These are phyloP conservation scores for Anolis carolinensis DNA, from an alignment of 2,113 vertebrate genomes.

Conservation along the genomic window DNA sequence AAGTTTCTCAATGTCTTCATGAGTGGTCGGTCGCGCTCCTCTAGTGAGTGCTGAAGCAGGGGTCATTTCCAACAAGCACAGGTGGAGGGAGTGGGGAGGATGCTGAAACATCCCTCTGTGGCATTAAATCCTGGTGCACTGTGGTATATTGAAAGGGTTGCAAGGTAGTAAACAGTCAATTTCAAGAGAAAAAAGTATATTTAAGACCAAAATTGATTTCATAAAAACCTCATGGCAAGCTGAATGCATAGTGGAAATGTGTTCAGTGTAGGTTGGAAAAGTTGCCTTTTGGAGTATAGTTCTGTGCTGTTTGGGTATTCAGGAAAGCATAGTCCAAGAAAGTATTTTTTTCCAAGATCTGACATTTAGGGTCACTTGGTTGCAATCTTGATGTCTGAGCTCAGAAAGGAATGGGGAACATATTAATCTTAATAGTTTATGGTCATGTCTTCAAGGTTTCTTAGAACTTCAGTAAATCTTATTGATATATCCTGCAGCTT, in stretches of 20 bases:
- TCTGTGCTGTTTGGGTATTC: neutral
- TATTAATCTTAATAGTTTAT: neutral
- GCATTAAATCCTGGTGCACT: neutral
- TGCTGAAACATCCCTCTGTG: neutral
- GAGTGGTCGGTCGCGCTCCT: conserved; percentile 92
- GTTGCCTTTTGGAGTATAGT: too few species aligned
- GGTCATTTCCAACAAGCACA: neutral
- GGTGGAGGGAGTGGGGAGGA: neutral
- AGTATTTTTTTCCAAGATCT: neutral
- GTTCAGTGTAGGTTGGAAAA: too few species aligned
- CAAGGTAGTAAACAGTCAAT: neutral
- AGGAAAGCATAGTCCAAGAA: neutral
- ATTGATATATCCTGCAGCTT: neutral
- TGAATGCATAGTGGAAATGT: neutral
- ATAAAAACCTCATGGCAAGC: conserved; percentile 1
- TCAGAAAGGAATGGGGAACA: neutral
- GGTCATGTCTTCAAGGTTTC: neutral
- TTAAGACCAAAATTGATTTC: neutral
- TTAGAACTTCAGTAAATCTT: neutral
- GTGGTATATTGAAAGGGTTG: neutral
- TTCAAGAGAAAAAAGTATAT: neutral
- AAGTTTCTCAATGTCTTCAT: conserved; percentile 99
- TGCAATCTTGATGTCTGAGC: neutral
- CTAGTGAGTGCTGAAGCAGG: conserved; percentile 86
- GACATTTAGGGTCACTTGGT: neutral